These are phyloP conservation scores for Hofmannophila pseudospretella DNA, from an alignment of 2,888 invertebrate species.

Conservation along the genomic window DNA sequence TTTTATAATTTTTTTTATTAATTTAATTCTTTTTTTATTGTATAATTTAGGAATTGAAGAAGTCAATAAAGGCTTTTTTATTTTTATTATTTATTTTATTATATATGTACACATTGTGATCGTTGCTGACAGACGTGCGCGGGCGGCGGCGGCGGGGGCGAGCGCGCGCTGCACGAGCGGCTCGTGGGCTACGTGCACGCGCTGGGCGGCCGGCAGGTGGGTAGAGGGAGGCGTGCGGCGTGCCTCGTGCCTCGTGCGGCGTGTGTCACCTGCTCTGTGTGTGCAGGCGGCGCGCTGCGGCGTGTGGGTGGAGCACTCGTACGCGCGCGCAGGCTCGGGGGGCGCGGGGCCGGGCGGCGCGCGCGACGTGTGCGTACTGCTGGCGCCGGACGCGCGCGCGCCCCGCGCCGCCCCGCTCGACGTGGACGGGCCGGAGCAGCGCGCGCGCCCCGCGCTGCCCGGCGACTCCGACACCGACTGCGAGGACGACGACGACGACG, in stretches of 20 bases:
- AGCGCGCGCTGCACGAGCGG: constrained; percentile 45
- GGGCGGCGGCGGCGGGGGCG: constrained; percentile 13
- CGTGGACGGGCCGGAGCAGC: constrained; percentile 6
- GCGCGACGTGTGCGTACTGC: constrained; percentile 33
- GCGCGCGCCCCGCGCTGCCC: constrained; percentile 11
- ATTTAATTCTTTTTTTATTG: too few relatives aligned
- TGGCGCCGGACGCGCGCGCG: constrained; percentile 26
- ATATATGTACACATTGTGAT: background rate
- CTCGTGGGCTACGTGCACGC: constrained; percentile 53
- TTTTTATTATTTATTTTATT: too few relatives aligned
- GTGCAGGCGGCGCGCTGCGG: constrained; percentile 19
- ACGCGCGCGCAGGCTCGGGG: constrained; percentile 39
- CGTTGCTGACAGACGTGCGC: background rate
- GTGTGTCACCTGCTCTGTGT: constrained; percentile 1
- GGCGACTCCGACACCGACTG: constrained; percentile 6
- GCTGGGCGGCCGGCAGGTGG: constrained; percentile 35
- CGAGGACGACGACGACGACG: constrained; percentile 15
- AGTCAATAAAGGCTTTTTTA: background rate
- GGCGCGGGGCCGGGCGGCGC: constrained; percentile 22
- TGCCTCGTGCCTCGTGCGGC: background rate
- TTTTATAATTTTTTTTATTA: too few relatives aligned
- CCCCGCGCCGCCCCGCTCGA: constrained; percentile 21
- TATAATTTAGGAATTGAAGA: too few relatives aligned
- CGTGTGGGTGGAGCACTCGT: constrained; percentile 64
- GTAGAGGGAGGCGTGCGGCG: background rate